Evolutionary conservation across 2,888 invertebrate genomes (phyloP).

Genomic region (Antheraea assamensis): DNA sequence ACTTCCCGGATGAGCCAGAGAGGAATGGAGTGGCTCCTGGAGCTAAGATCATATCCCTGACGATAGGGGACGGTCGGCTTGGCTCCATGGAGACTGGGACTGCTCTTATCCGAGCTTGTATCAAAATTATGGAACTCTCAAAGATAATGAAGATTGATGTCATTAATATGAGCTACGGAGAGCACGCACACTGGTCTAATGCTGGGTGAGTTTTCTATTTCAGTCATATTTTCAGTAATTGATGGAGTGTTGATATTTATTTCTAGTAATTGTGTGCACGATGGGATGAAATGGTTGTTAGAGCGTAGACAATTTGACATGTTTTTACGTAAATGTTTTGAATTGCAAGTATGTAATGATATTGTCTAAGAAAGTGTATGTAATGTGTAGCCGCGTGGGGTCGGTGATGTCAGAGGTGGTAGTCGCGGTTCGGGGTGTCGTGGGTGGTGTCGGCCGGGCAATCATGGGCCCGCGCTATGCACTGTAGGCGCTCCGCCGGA

Average conservation of each 20-base stretch:
- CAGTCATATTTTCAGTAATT: too few species aligned
- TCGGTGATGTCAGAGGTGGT: slow-evolving; percentile 93
- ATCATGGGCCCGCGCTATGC: slow-evolving; percentile 95
- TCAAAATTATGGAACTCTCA: slow-evolving; percentile 89
- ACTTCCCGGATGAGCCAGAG: slow-evolving; percentile 93
- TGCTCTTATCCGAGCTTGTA: slow-evolving; percentile 94
- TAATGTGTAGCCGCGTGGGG: slow-evolving; percentile 87
- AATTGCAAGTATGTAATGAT: not conserved
- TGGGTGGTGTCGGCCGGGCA: slow-evolving; percentile 98
- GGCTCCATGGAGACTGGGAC: slow-evolving; percentile 98
- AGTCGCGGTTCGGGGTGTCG: slow-evolving; percentile 93
- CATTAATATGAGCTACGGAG: slow-evolving; percentile 99
- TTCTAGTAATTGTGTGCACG: too few species aligned
- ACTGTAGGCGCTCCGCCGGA: slow-evolving; percentile 96
- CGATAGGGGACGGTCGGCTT: slow-evolving; percentile 96
- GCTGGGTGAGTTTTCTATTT: slow-evolving; percentile 85
- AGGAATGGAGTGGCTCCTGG: slow-evolving; percentile 98
- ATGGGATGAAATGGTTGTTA: too few species aligned
- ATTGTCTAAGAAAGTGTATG: not conserved
- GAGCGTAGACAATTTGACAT: too few species aligned
- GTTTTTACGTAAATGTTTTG: too few species aligned
- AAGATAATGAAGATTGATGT: slow-evolving; percentile 87
- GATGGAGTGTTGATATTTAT: too few species aligned
- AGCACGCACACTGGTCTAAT: slow-evolving; percentile 95
- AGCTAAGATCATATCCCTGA: slow-evolving; percentile 95